Evolutionary conservation across 2,113 vertebrate genomes (phyloP).

Genomic region (Ailurus styani): DNA sequence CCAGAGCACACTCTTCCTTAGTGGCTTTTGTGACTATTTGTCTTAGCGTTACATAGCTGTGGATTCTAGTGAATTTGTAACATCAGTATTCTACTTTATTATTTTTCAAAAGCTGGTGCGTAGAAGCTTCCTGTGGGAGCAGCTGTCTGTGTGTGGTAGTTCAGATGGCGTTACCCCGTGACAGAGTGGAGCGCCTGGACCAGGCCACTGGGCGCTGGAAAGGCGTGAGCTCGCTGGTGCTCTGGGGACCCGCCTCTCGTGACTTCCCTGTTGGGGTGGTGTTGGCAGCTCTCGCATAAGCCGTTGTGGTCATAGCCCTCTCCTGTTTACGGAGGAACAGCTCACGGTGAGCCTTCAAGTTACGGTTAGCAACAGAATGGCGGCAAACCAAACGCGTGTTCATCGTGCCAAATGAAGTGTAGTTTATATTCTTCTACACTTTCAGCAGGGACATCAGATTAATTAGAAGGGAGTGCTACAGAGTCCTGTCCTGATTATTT

Average conservation of each 20-base stretch:
- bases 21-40: neutral
- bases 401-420: neutral
- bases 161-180: neutral
- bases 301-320: neutral
- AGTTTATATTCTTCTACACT: neutral
- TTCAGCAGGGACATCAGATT: neutral
- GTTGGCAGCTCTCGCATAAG: neutral
- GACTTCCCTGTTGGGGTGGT: accelerated
- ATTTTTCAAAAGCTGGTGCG: neutral
- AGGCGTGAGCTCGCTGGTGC: accelerated
- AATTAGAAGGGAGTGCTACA: neutral
- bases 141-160: neutral
- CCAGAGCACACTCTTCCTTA: neutral
- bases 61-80: neutral
- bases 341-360: neutral
- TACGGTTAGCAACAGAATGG: neutral
- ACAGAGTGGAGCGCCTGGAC: neutral
- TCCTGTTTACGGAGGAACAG: neutral
- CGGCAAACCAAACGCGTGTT: neutral
- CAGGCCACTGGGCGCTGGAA: too few species aligned
- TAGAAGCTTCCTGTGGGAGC: neutral
- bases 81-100: neutral
- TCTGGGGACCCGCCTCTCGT: neutral
- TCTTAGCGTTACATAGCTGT: neutral
- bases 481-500: neutral